phyloP scores from a whole-genome alignment of 2,888 invertebrate genomes.

The Lasioglossum lativentre region DNA sequence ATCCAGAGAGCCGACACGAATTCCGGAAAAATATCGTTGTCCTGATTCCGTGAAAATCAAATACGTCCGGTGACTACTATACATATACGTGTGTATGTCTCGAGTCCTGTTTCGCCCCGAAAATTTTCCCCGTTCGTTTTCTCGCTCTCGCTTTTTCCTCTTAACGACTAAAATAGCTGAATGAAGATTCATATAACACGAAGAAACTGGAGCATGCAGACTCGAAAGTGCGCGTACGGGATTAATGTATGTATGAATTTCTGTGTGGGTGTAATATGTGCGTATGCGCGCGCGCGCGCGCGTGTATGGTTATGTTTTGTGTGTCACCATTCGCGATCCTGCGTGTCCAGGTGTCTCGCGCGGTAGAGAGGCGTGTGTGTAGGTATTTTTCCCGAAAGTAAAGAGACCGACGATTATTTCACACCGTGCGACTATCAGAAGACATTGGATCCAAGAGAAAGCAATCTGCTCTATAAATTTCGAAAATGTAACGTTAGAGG shows the following conservation, averaged over 20 bases:
- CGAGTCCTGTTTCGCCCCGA: background rate
- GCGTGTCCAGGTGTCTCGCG: background rate
- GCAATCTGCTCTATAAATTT: conserved; percentile 14
- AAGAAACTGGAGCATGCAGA: conserved; percentile 74
- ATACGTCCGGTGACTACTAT: conserved; percentile 9
- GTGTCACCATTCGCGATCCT: conserved; percentile 1
- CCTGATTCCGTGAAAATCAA: conserved; percentile 42
- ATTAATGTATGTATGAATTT: conserved; percentile 21
- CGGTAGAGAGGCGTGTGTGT: background rate
- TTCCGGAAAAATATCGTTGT: conserved; percentile 18
- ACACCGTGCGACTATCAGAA: background rate
- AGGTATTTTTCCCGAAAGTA: background rate
- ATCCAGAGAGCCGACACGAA: conserved; percentile 22
- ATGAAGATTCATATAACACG: conserved; percentile 69
- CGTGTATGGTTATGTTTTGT: conserved; percentile 1
- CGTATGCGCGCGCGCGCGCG: no score
- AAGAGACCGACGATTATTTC: background rate
- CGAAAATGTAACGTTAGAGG: background rate
- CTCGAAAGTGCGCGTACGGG: conserved; percentile 63
- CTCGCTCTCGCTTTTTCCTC: conserved; percentile 21
- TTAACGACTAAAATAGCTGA: conserved; percentile 65
- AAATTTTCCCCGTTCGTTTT: conserved; percentile 5
- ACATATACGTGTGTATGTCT: background rate
- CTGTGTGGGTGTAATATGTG: background rate
- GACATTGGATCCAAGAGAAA: conserved; percentile 7